A percentile compares a stretch with the other conserved stretches of the same genome.
Conservation (phyloP, 1,140 invertebrate genomes). For the Drosophila nasuta region DNA sequence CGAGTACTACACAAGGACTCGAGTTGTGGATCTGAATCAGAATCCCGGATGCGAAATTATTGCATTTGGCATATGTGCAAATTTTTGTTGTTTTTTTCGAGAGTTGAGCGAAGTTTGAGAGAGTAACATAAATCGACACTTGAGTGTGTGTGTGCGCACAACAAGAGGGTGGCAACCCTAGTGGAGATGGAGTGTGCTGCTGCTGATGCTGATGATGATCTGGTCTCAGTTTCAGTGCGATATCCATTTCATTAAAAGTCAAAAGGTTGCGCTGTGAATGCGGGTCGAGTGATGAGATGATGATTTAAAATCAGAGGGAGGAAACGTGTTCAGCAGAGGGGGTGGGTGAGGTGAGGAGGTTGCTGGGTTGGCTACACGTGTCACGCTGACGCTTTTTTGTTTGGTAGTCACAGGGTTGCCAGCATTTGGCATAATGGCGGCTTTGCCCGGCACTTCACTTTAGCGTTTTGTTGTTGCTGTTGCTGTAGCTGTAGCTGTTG, state of each 20-base stretch:
- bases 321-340: not conserved
- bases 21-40: not conserved
- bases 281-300: slow-evolving; percentile 13
- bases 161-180: slow-evolving; percentile 7
- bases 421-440: slow-evolving; percentile 72
- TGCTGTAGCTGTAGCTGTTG: slow-evolving; percentile 33
- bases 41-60: slow-evolving; percentile 17
- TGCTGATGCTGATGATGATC: slow-evolving; percentile 6
- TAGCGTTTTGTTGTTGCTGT: slow-evolving; percentile 47
- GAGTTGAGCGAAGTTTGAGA: slow-evolving; percentile 17
- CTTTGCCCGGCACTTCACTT: slow-evolving; percentile 59
- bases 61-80: slow-evolving; percentile 30
- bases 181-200: not conserved
- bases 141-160: slow-evolving; percentile 58
- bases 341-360: not conserved
- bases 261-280: slow-evolving; percentile 59
- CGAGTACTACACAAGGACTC: not conserved
- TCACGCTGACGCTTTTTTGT: slow-evolving; percentile 61
- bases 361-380: slow-evolving; percentile 60
- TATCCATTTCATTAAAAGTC: slow-evolving; percentile 83
- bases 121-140: slow-evolving; percentile 74
- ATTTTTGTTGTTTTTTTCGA: slow-evolving; percentile 31
- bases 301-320: too few species aligned
- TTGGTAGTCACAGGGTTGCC: slow-evolving; percentile 30
- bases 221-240: slow-evolving; percentile 42